Conservation (phyloP, 2,888 invertebrate species). For the Tiliacea aurago region DNA sequence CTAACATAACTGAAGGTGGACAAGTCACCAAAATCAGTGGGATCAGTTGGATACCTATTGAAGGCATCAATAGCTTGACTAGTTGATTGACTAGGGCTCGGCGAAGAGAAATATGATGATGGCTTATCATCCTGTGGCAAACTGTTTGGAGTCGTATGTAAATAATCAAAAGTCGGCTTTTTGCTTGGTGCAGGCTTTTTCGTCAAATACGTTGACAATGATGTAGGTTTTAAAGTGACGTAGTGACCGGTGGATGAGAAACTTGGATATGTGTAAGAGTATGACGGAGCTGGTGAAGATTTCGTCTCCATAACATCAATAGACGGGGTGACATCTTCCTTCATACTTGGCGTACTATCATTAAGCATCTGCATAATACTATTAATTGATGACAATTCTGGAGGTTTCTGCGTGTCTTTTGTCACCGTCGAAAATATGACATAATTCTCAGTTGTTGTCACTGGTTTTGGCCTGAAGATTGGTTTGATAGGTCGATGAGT, state of each 20-base stretch:
- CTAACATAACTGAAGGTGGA: conserved; percentile 85
- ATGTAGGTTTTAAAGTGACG: conserved; percentile 84
- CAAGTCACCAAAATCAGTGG: conserved; percentile 82
- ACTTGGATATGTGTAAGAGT: conserved; percentile 75
- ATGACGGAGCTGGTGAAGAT: conserved; percentile 80
- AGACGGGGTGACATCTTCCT: conserved; percentile 81
- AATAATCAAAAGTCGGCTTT: conserved; percentile 74
- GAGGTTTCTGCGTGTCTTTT: conserved; percentile 84
- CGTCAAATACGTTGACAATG: conserved; percentile 68
- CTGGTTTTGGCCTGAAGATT: conserved; percentile 90
- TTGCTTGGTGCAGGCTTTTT: conserved; percentile 71
- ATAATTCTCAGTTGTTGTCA: conserved; percentile 86
- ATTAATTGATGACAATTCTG: conserved; percentile 85
- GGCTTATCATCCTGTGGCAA: conserved; percentile 77
- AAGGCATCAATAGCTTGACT: conserved; percentile 87
- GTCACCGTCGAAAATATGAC: conserved; percentile 90
- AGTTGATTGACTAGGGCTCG: conserved; percentile 84
- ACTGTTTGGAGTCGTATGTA: conserved; percentile 80
- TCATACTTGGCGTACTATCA: conserved; percentile 84
- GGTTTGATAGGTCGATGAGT: conserved; percentile 88
- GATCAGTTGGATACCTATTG: conserved; percentile 86
- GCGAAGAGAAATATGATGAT: conserved; percentile 77
- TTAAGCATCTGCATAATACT: conserved; percentile 93
- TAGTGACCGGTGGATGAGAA: conserved; percentile 84
- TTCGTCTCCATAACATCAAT: conserved; percentile 82